phyloP scores from a whole-genome alignment of 2,888 invertebrate genomes.

The Megamerina dolium region DNA sequence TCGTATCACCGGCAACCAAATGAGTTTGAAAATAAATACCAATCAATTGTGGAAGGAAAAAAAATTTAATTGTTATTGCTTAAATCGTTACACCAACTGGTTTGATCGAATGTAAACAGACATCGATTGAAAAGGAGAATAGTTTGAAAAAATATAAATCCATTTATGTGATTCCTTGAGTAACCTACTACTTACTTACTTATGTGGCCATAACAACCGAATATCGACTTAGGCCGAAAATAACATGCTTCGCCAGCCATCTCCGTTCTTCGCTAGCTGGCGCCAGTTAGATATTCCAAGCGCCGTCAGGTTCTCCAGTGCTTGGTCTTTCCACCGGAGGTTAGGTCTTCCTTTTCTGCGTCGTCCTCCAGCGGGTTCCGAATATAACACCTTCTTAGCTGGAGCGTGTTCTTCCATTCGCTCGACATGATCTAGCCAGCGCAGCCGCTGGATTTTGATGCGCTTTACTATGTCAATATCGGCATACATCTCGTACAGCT shows the following conservation, averaged over 20 bases:
- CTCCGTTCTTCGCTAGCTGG: neutral
- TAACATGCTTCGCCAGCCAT: neutral
- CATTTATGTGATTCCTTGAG: too few relatives aligned
- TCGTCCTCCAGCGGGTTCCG: neutral
- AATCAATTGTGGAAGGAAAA: too few relatives aligned
- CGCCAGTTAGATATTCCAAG: neutral
- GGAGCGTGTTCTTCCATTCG: neutral
- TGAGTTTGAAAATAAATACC: too few relatives aligned
- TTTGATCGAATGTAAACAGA: too few relatives aligned
- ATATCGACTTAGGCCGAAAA: neutral
- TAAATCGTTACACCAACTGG: too few relatives aligned
- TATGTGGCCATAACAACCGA: neutral
- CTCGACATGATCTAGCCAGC: neutral
- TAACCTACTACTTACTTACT: neutral
- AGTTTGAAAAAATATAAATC: too few relatives aligned
- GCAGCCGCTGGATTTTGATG: neutral
- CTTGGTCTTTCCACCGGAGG: neutral
- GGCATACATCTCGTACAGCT: too few relatives aligned
- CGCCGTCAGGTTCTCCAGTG: neutral
- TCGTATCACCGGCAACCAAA: too few relatives aligned
- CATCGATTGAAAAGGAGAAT: too few relatives aligned
- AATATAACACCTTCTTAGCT: neutral
- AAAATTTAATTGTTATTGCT: too few relatives aligned
- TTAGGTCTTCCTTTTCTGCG: neutral
- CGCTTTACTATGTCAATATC: neutral